These are phyloP conservation scores for Synaphobranchus kaupii DNA, from an alignment of 2,797 vertebrate species.

Conservation along the genomic window DNA sequence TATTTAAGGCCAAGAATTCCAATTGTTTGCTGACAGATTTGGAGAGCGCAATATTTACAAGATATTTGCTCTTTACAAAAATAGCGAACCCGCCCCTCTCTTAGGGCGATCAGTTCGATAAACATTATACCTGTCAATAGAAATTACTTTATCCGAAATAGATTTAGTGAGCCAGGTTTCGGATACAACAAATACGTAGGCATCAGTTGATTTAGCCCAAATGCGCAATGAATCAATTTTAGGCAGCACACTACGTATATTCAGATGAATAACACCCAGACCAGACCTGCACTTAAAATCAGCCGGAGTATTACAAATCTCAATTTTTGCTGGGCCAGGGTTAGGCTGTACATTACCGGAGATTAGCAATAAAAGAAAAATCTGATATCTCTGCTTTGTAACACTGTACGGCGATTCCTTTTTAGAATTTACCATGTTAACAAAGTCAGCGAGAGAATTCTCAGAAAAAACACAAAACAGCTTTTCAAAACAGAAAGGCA, in stretches of 20 bases:
- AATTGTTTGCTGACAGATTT: constrained; percentile 20
- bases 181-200: background rate
- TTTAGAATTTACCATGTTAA: too few species aligned
- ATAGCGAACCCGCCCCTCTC: constrained; percentile 4
- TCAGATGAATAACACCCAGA: constrained; percentile 24
- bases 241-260: background rate
- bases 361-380: background rate
- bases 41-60: constrained; percentile 6
- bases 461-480: too few species aligned
- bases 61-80: background rate
- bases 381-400: background rate
- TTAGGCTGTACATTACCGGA: background rate
- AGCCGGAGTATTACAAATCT: background rate
- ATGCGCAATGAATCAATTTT: constrained; percentile 13
- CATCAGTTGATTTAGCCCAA: constrained; percentile 15
- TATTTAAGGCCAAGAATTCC: background rate
- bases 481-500: too few species aligned
- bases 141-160: background rate
- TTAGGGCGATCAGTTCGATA: background rate
- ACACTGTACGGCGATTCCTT: too few species aligned
- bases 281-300: constrained; percentile 3
- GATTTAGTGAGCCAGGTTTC: constrained; percentile 24
- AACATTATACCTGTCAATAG: constrained; percentile 5
- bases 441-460: too few species aligned
- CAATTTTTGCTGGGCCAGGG: background rate